Percentiles rank a stretch among this genome's conserved stretches.
phyloP scores from a whole-genome alignment of 2,113 vertebrate species.

The Micronycteris hirsuta region DNA sequence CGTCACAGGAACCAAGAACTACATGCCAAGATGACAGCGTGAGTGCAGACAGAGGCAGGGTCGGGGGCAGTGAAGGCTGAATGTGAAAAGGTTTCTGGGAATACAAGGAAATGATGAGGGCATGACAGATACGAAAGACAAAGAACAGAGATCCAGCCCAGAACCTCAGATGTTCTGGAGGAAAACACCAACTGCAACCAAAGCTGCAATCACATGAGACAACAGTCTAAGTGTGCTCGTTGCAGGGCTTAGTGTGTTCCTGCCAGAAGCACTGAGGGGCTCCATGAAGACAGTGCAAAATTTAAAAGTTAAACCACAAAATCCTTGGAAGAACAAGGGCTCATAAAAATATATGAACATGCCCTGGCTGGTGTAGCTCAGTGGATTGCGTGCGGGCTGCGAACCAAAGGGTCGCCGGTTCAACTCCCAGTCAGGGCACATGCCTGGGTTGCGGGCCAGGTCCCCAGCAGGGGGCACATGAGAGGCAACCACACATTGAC shows the following conservation, averaged over 20 bases:
- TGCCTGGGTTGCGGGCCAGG: too few relatives aligned
- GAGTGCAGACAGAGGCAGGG: not conserved
- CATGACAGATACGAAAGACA: not conserved
- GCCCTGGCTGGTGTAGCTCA: too few relatives aligned
- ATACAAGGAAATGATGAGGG: not conserved
- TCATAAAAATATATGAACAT: not conserved
- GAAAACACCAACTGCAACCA: not conserved
- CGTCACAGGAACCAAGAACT: not conserved
- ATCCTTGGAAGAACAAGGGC: not conserved
- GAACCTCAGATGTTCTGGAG: not conserved
- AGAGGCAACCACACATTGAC: too few relatives aligned
- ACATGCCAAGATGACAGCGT: not conserved
- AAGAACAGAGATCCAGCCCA: not conserved
- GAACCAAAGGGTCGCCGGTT: too few relatives aligned
- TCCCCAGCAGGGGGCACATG: too few relatives aligned
- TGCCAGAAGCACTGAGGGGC: not conserved
- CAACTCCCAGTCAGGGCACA: too few relatives aligned
- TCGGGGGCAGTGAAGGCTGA: not conserved
- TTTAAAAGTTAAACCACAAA: not conserved
- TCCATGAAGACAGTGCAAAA: not conserved
- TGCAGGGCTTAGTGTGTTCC: not conserved
- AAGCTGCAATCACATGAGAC: not conserved
- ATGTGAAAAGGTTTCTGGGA: not conserved
- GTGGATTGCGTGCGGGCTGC: too few relatives aligned
- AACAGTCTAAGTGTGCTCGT: not conserved